Evolutionary conservation across 1,140 invertebrate species (phyloP).

Genomic region (Drosophila kanapiae): DNA sequence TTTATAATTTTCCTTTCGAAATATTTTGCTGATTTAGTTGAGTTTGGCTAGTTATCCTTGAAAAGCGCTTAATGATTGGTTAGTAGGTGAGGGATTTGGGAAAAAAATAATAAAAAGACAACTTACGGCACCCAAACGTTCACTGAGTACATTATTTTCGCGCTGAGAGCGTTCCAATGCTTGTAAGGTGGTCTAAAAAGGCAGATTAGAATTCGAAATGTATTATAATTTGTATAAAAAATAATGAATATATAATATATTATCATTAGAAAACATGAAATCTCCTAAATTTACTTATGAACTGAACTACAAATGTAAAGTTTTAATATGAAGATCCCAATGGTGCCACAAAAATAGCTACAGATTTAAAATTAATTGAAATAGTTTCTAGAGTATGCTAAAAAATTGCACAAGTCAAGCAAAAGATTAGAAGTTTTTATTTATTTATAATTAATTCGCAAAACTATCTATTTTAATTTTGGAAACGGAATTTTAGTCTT

Average conservation of each 20-base stretch:
- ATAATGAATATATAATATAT: background rate
- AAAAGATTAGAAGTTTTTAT: no score
- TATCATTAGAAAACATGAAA: background rate
- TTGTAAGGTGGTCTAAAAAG: slow-evolving; percentile 86
- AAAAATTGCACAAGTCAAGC: no score
- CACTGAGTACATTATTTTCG: slow-evolving; percentile 88
- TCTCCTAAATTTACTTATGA: no score
- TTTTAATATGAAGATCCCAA: no score
- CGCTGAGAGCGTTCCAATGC: slow-evolving; percentile 88
- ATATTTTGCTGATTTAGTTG: background rate
- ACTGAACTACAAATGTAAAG: background rate
- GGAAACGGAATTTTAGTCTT: no score
- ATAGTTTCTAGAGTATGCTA: no score
- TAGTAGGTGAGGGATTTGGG: slow-evolving; percentile 8
- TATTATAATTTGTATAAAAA: background rate
- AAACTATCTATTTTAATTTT: no score
- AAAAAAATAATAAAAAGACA: background rate
- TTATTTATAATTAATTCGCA: no score
- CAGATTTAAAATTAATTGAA: background rate
- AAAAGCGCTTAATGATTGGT: slow-evolving; percentile 9
- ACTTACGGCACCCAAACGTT: slow-evolving; percentile 87
- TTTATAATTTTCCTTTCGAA: background rate
- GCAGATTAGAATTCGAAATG: slow-evolving; percentile 2
- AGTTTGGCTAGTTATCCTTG: slow-evolving; percentile 11
- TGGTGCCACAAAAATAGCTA: background rate